phyloP scores from a whole-genome alignment of 2,888 invertebrate species.

The Stenotaenia linearis region DNA sequence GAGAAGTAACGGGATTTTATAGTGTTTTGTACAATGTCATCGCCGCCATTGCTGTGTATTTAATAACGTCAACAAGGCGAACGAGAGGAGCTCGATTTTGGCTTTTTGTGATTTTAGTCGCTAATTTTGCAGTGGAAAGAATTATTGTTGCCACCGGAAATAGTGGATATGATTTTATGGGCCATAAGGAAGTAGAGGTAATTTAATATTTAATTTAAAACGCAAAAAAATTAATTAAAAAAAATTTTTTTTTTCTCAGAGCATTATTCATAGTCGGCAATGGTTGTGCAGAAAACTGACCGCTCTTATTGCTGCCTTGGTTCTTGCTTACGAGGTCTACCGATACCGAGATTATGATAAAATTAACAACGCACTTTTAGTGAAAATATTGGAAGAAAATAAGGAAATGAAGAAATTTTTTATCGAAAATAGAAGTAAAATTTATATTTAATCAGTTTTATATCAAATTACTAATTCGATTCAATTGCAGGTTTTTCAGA shows the following conservation, averaged over 20 bases:
- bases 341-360: slow-evolving; percentile 49
- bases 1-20: slow-evolving; percentile 60
- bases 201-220: slow-evolving; percentile 36
- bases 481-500: background rate
- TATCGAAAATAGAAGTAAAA: background rate
- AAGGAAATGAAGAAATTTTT: slow-evolving; percentile 36
- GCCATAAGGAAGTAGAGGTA: background rate
- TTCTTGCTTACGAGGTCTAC: slow-evolving; percentile 46
- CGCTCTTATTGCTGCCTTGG: slow-evolving; percentile 43
- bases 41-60: slow-evolving; percentile 52
- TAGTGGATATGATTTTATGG: background rate
- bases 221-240: background rate
- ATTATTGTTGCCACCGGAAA: slow-evolving; percentile 17
- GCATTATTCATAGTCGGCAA: slow-evolving; percentile 48
- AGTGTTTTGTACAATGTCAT: slow-evolving; percentile 57
- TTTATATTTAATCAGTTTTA: background rate
- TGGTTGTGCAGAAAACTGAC: slow-evolving; percentile 51
- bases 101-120: slow-evolving; percentile 53
- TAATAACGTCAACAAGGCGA: slow-evolving; percentile 55
- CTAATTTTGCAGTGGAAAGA: slow-evolving; percentile 52
- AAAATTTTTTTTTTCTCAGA: slow-evolving; percentile 42
- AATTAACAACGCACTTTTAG: slow-evolving; percentile 49
- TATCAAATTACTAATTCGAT: too few relatives aligned
- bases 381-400: slow-evolving; percentile 49
- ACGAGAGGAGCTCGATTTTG: slow-evolving; percentile 55